These are phyloP conservation scores for Slavum lentiscoides DNA, from an alignment of 2,888 invertebrate genomes.

Conservation along the genomic window DNA sequence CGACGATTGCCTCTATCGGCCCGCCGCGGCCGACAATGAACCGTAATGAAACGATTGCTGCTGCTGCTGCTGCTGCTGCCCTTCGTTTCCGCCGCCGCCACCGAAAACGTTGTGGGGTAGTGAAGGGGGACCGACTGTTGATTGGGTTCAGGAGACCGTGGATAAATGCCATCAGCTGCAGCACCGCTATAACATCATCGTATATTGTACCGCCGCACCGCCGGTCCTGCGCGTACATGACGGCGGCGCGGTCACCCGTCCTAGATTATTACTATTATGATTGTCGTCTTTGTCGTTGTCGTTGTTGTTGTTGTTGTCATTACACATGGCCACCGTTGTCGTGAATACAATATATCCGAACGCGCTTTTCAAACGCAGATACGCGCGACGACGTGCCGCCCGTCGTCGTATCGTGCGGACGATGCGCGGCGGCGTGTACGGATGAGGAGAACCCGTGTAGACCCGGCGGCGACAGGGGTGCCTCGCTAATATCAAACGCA, in stretches of 20 bases:
- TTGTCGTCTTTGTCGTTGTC: not conserved
- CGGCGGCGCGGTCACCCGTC: conserved; percentile 29
- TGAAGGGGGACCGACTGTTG: conserved; percentile 43
- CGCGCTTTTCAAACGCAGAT: not conserved
- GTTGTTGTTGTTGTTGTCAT: not conserved
- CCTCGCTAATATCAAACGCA: too few species aligned
- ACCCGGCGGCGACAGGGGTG: too few species aligned
- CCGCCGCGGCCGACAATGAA: conserved; percentile 34
- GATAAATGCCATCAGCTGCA: conserved; percentile 48
- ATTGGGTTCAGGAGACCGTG: conserved; percentile 52
- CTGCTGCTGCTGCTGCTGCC: conserved; percentile 17
- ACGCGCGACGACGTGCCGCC: too few species aligned
- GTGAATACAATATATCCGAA: not conserved
- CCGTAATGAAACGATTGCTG: conserved; percentile 52
- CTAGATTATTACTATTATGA: conserved; percentile 29
- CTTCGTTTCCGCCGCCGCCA: conserved; percentile 34
- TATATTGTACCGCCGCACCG: not conserved
- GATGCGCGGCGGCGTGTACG: too few species aligned
- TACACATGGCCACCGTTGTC: not conserved
- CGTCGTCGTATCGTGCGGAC: too few species aligned
- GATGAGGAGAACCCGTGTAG: not conserved
- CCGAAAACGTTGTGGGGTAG: too few species aligned
- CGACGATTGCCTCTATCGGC: conserved; percentile 52
- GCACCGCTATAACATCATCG: not conserved
- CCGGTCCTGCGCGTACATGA: not conserved